phyloP scores from a whole-genome alignment of 1,140 invertebrate genomes.

The Scylla paramamosain region DNA sequence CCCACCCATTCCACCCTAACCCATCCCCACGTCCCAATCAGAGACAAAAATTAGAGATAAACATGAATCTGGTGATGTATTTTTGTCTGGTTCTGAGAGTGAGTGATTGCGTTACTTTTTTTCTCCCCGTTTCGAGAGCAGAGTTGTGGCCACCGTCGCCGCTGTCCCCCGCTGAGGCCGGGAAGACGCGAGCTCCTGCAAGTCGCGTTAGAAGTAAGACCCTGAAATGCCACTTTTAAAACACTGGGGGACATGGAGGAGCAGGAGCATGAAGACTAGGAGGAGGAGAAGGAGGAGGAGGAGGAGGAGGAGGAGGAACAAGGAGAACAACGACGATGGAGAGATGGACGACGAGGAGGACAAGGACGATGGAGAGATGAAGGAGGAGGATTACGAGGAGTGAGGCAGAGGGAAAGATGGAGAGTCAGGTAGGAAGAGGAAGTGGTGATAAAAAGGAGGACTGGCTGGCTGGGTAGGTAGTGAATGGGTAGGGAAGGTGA shows the following conservation, averaged over 20 bases:
- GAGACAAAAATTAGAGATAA: slow-evolving; percentile 8
- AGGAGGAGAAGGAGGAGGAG: not conserved
- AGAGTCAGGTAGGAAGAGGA: too few relatives aligned
- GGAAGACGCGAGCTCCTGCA: not conserved
- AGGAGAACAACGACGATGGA: too few relatives aligned
- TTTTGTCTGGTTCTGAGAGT: not conserved
- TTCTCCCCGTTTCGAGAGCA: not conserved
- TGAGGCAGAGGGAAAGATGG: not conserved
- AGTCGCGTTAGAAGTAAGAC: not conserved
- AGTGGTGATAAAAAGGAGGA: not conserved
- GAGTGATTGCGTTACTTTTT: not conserved
- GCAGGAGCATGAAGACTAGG: not conserved
- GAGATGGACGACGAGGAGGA: not conserved
- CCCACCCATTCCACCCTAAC: not conserved
- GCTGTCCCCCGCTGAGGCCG: not conserved
- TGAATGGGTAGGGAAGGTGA: not conserved
- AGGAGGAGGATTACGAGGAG: not conserved
- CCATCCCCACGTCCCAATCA: not conserved
- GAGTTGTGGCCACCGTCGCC: not conserved
- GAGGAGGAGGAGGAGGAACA: not conserved
- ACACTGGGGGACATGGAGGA: not conserved
- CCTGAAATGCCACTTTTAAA: slow-evolving; percentile 12
- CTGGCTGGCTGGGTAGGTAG: not conserved
- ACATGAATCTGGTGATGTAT: not conserved
- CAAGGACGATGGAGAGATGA: not conserved